Conservation (phyloP, 2,113 vertebrate genomes). For the Sphaerodactylus townsendi region DNA sequence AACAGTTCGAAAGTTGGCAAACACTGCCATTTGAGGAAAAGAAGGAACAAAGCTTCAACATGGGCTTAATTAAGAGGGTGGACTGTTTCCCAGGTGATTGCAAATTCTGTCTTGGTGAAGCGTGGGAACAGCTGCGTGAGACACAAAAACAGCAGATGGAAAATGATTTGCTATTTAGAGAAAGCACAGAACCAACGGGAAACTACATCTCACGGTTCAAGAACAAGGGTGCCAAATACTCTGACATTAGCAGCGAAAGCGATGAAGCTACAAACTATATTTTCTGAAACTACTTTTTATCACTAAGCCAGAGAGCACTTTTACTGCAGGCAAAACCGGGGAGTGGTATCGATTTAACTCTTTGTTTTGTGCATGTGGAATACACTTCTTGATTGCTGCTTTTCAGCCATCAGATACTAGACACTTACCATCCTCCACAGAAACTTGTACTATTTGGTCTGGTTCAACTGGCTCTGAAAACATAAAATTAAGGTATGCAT, state of each 20-base stretch:
- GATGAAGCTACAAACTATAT: not conserved
- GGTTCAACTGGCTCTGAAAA: constrained; percentile 70
- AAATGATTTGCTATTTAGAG: constrained; percentile 8
- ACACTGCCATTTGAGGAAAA: not conserved
- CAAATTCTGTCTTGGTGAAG: constrained; percentile 1
- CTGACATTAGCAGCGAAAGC: not conserved
- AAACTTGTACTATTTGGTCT: constrained; percentile 58
- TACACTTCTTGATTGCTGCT: not conserved
- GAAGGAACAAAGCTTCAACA: rapidly evolving
- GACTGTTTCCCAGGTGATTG: not conserved
- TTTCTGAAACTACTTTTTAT: not conserved
- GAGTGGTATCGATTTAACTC: not conserved
- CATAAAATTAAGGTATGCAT: constrained; percentile 5
- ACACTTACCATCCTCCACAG: constrained; percentile 67
- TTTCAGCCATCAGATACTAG: not conserved
- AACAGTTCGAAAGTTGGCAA: not conserved
- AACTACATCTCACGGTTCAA: not conserved
- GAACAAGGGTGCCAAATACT: not conserved
- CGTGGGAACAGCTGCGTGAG: not conserved
- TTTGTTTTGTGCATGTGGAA: not conserved
- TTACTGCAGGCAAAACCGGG: not conserved
- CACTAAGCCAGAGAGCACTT: not conserved
- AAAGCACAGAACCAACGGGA: not conserved
- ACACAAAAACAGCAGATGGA: not conserved
- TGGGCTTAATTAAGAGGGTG: not conserved